Evolutionary conservation across 2,113 vertebrate species (phyloP).

Genomic region (Boulengeromyrus knoepffleri): DNA sequence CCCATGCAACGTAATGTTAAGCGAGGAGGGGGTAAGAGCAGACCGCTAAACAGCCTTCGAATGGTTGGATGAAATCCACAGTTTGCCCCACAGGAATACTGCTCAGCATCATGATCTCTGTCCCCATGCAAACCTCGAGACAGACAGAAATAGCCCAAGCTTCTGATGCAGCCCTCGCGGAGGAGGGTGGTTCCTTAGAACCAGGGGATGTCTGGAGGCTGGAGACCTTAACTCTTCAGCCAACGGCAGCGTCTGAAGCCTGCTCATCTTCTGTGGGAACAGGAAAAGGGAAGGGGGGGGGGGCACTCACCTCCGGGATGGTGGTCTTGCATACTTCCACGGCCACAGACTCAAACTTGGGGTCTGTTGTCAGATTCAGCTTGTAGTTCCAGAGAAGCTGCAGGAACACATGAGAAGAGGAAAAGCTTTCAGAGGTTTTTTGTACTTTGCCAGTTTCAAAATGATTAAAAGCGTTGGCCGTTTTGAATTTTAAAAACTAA

Average conservation of each 20-base stretch:
- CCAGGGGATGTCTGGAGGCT: background rate
- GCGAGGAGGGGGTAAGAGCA: background rate
- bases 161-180: background rate
- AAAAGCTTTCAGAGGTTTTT: background rate
- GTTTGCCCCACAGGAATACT: background rate
- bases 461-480: background rate
- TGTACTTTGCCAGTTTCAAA: background rate
- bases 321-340: slow-evolving; percentile 90
- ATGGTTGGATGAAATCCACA: background rate
- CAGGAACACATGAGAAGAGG: background rate
- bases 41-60: background rate
- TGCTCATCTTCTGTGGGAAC: background rate
- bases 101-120: background rate
- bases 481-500: background rate
- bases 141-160: background rate
- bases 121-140: background rate
- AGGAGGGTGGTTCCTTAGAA: background rate
- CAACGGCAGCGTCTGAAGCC: background rate
- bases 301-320: slow-evolving; percentile 73
- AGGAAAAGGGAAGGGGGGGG: background rate
- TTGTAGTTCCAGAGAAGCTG: slow-evolving; percentile 97
- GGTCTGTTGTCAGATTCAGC: slow-evolving; percentile 86
- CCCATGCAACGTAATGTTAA: background rate
- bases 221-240: background rate
- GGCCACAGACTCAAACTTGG: slow-evolving; percentile 93